These are phyloP conservation scores for Columbina picui DNA, from an alignment of 2,113 vertebrate species.

Conservation along the genomic window DNA sequence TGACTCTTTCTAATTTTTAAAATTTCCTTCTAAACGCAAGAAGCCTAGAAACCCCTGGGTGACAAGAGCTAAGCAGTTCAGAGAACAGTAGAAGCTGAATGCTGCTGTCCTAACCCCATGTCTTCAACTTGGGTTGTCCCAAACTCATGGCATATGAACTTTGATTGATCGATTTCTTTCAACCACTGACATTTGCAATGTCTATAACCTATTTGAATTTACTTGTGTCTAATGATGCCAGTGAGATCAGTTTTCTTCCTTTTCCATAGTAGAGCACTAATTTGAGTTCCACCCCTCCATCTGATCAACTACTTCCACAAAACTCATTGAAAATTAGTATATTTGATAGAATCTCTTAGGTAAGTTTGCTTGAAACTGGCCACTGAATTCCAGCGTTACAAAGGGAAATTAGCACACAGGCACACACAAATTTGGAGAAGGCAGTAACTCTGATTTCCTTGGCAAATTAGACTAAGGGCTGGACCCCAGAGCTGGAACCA, in stretches of 20 bases:
- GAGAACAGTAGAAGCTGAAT: background rate
- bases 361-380: background rate
- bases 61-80: background rate
- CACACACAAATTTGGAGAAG: background rate
- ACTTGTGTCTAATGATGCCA: accelerated
- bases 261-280: background rate
- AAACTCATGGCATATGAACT: background rate
- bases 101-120: background rate
- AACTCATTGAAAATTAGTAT: background rate
- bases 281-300: background rate
- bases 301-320: background rate
- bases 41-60: background rate
- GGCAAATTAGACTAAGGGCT: background rate
- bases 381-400: background rate
- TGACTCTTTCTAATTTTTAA: background rate
- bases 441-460: background rate
- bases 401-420: background rate
- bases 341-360: background rate
- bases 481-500: background rate
- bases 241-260: background rate
- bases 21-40: background rate
- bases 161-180: background rate
- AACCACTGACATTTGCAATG: background rate
- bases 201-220: background rate
- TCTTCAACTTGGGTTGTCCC: background rate